phyloP scores from a whole-genome alignment of 2,113 vertebrate genomes.

The Turnix velox region DNA sequence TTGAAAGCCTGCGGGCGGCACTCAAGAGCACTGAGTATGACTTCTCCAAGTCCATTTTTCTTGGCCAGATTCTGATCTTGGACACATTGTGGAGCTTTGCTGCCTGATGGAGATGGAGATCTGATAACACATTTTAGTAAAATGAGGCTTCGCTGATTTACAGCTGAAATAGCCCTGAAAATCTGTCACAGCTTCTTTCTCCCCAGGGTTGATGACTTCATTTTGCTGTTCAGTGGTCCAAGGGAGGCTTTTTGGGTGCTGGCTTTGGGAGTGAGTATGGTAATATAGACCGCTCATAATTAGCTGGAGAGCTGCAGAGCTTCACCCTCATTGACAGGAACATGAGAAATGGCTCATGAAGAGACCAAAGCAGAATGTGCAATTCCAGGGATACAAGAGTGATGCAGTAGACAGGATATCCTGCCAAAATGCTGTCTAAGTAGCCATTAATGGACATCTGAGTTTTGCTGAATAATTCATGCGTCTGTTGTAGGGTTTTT shows the following conservation, averaged over 20 bases:
- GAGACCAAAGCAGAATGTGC: not conserved
- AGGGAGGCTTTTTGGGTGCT: not conserved
- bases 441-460: conserved; percentile 47
- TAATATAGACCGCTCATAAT: rapidly evolving
- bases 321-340: not conserved
- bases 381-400: not conserved
- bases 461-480: conserved; percentile 63
- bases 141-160: not conserved
- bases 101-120: not conserved
- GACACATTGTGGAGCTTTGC: not conserved
- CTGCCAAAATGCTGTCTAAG: not conserved
- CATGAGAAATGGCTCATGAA: not conserved
- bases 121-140: not conserved
- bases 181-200: not conserved
- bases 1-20: conserved; percentile 44
- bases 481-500: conserved; percentile 22
- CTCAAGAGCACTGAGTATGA: conserved; percentile 25
- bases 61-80: not conserved
- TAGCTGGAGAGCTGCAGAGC: not conserved
- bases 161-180: not conserved
- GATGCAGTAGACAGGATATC: not conserved
- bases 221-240: not conserved
- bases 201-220: not conserved
- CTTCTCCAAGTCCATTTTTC: not conserved
- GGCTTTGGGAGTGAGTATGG: not conserved